phyloP scores from a whole-genome alignment of 2,888 invertebrate genomes.

The Muschampia plurimacula region DNA sequence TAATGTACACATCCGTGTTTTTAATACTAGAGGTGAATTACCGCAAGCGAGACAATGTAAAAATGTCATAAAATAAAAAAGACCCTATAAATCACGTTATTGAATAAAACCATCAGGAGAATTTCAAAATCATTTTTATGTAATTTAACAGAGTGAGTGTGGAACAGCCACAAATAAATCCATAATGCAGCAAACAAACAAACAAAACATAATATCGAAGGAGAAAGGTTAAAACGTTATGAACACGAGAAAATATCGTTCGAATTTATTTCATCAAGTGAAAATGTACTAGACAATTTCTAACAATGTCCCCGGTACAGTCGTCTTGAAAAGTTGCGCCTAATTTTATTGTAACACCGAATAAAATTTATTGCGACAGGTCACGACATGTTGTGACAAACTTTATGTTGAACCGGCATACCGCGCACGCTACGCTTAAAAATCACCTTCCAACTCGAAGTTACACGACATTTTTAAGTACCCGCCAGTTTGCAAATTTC shows the following conservation, averaged over 20 bases:
- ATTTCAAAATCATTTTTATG: too few relatives aligned
- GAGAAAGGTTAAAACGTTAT: conserved; percentile 21
- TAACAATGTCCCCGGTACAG: conserved; percentile 44
- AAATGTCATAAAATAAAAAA: background rate
- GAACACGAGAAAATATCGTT: conserved; percentile 35
- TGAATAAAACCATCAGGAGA: too few relatives aligned
- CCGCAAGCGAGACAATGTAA: too few relatives aligned
- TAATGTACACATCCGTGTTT: background rate
- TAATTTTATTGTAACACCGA: conserved; percentile 50
- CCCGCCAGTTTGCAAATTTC: conserved; percentile 35
- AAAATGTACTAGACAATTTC: conserved; percentile 43
- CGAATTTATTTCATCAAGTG: conserved; percentile 40
- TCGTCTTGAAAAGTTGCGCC: conserved; percentile 38
- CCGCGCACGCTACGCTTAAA: conserved; percentile 27
- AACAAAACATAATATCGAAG: conserved; percentile 15
- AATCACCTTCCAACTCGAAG: conserved; percentile 38
- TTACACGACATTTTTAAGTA: conserved; percentile 40
- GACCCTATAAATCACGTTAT: conserved; percentile 41
- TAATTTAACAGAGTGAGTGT: background rate
- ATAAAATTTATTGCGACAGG: conserved; percentile 49
- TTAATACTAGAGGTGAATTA: background rate
- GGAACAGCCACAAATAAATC: conserved; percentile 3
- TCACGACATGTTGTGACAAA: conserved; percentile 40
- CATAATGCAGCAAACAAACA: background rate
- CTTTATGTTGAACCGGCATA: conserved; percentile 32